Conservation (phyloP, 2,113 vertebrate species). For the Sphyrna mokarran region DNA sequence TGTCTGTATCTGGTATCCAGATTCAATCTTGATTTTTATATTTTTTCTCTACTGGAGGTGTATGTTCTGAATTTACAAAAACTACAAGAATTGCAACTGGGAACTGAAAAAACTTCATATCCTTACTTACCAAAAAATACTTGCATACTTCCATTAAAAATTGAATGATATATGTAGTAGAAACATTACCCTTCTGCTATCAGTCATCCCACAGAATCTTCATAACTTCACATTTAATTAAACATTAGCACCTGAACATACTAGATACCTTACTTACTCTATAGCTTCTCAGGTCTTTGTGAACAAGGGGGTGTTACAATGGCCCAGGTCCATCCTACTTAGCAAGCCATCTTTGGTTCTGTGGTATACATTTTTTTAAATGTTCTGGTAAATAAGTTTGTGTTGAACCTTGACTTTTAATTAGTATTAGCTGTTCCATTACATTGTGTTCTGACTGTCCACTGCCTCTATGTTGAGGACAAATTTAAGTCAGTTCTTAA, state of each 20-base stretch:
- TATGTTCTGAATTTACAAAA: neutral
- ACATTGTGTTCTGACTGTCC: neutral
- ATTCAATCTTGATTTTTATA: neutral
- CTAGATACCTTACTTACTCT: neutral
- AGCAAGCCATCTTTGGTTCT: neutral
- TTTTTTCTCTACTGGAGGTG: neutral
- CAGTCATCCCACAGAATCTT: neutral
- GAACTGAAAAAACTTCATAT: neutral
- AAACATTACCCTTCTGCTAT: neutral
- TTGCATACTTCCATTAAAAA: neutral
- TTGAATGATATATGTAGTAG: neutral
- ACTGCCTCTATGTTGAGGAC: neutral
- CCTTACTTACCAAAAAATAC: neutral
- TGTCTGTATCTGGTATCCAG: neutral
- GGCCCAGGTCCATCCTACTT: neutral
- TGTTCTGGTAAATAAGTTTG: neutral
- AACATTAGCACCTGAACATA: neutral
- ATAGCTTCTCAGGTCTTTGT: neutral
- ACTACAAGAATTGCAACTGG: neutral
- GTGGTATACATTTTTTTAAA: neutral
- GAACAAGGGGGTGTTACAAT: neutral
- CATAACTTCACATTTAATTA: neutral
- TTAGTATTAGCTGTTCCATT: neutral
- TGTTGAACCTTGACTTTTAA: neutral
- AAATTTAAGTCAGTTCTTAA: neutral